Evolutionary conservation across 64 coral and sea anemone species (phyloP).

Genomic region (Acropora tenuis): DNA sequence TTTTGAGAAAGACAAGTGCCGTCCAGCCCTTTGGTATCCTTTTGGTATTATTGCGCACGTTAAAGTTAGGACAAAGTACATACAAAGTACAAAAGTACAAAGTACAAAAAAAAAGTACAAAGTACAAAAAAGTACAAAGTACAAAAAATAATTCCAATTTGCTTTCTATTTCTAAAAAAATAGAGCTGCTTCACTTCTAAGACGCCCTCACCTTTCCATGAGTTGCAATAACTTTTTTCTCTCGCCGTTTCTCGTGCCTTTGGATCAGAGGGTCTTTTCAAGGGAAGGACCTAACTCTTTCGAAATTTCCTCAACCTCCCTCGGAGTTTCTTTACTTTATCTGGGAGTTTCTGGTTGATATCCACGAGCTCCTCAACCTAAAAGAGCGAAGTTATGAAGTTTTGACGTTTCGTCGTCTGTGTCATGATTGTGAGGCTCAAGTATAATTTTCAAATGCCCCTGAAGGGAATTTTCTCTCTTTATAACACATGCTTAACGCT

Average conservation of each 20-base stretch:
- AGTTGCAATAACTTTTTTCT: conserved; percentile 2
- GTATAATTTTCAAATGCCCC: no score
- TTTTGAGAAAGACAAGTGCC: no score
- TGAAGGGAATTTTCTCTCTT: no score
- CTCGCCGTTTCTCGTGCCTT: neutral
- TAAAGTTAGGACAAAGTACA: no score
- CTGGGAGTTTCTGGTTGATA: neutral
- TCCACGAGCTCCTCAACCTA: neutral
- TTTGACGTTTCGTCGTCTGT: neutral
- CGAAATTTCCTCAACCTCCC: neutral
- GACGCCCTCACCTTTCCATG: neutral
- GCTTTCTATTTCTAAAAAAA: neutral
- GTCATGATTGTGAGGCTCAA: no score
- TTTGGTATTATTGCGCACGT: no score
- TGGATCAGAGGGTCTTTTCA: conserved; percentile 13
- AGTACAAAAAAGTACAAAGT: no score
- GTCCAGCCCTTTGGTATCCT: no score
- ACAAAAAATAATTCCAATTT: neutral
- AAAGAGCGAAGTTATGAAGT: conserved; percentile 2
- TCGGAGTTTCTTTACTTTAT: conserved; percentile 3
- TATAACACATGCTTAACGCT: no score
- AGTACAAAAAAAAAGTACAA: no score
- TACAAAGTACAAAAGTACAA: no score
- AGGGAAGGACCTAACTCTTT: neutral
- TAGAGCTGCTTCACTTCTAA: neutral